These are phyloP conservation scores for Mionectes macconnelli DNA, from an alignment of 2,113 vertebrate genomes.

Conservation along the genomic window DNA sequence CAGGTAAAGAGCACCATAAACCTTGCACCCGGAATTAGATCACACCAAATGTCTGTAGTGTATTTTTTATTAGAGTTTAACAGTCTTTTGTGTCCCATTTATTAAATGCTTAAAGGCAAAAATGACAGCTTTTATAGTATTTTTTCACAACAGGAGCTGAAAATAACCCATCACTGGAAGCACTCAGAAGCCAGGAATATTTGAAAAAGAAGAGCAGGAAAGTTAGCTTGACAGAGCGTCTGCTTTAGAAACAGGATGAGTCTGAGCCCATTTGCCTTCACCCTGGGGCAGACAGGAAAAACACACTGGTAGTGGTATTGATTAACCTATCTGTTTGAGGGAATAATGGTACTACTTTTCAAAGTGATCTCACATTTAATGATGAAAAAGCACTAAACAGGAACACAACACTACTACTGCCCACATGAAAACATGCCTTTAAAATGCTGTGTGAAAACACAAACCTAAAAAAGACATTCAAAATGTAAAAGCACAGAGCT, in stretches of 20 bases:
- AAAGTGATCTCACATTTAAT: background rate
- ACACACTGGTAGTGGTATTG: background rate
- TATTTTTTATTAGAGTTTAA: background rate
- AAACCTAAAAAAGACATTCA: background rate
- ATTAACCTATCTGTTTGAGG: background rate
- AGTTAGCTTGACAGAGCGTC: background rate
- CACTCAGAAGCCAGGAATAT: background rate
- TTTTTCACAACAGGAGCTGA: background rate
- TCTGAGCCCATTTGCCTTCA: background rate
- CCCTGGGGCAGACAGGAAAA: background rate
- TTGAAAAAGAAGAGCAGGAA: background rate
- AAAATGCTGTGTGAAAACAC: background rate
- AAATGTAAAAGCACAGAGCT: background rate
- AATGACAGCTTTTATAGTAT: background rate
- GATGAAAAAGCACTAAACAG: background rate
- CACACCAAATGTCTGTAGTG: background rate
- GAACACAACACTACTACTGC: background rate
- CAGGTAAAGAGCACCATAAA: background rate
- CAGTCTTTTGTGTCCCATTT: background rate
- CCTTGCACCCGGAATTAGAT: background rate
- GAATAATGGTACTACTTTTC: background rate
- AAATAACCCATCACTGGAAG: background rate
- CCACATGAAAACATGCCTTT: background rate
- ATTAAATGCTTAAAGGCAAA: background rate
- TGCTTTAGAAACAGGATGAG: background rate